Percentiles rank a stretch among this genome's conserved stretches.
Evolutionary conservation across 2,888 invertebrate genomes (phyloP).

Genomic region (Rhorus exstirpatorius): DNA sequence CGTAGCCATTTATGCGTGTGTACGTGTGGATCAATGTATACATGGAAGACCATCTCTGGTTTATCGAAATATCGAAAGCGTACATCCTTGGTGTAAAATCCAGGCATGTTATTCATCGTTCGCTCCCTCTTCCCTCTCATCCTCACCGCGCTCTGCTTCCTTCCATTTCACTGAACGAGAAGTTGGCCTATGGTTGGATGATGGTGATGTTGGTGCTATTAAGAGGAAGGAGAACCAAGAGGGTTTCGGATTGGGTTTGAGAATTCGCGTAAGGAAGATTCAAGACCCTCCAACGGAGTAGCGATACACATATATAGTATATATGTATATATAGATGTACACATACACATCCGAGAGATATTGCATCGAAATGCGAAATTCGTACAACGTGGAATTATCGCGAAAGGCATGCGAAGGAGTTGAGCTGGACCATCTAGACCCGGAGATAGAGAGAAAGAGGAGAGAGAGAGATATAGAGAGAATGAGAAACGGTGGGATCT

Average conservation of each 20-base stretch:
- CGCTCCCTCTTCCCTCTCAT: slow-evolving; percentile 21
- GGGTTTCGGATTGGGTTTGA: slow-evolving; percentile 35
- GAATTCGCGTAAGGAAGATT: slow-evolving; percentile 42
- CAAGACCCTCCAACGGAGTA: slow-evolving; percentile 44
- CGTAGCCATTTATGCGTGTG: background rate
- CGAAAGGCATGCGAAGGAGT: slow-evolving; percentile 80
- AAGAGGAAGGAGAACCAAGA: slow-evolving; percentile 26
- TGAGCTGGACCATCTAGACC: slow-evolving; percentile 37
- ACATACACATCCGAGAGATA: slow-evolving; percentile 59
- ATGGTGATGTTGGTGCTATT: slow-evolving; percentile 31
- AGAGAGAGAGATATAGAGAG: slow-evolving; percentile 27
- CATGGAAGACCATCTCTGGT: slow-evolving; percentile 49
- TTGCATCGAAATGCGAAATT: slow-evolving; percentile 78
- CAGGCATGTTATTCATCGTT: slow-evolving; percentile 66
- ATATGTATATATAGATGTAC: background rate
- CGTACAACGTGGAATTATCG: slow-evolving; percentile 82
- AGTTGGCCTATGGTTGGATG: slow-evolving; percentile 11
- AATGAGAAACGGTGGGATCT: slow-evolving; percentile 64
- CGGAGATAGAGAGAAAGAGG: background rate
- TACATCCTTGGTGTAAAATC: slow-evolving; percentile 67
- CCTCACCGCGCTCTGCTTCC: slow-evolving; percentile 10
- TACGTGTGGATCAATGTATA: background rate
- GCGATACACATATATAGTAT: slow-evolving; percentile 42
- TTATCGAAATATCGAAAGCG: slow-evolving; percentile 67
- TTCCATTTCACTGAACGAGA: slow-evolving; percentile 24